A percentile compares a stretch with the other conserved stretches of the same genome.
Evolutionary conservation across 1,140 invertebrate species (phyloP).

Genomic region (Drosophila tristis): DNA sequence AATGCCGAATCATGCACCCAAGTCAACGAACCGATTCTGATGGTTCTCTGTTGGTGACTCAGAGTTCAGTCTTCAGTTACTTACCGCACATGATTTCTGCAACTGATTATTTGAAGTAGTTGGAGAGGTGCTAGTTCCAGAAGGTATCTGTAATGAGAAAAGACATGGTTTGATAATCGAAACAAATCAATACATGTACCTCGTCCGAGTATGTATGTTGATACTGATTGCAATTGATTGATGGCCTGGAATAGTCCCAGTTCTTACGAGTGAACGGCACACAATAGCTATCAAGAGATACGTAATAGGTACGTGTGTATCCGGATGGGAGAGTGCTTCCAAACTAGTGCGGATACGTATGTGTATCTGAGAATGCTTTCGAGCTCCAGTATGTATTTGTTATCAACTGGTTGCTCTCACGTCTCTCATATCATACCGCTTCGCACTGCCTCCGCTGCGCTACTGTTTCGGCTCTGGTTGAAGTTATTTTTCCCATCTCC

Average conservation of each 20-base stretch:
- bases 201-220: neutral
- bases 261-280: too few species aligned
- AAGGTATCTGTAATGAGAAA: constrained; percentile 5
- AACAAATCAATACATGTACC: neutral
- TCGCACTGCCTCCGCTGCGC: constrained; percentile 19
- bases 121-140: too few species aligned
- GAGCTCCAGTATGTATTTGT: constrained; percentile 25
- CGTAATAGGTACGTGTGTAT: too few species aligned
- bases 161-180: too few species aligned
- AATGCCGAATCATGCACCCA: too few species aligned
- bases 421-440: too few species aligned
- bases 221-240: too few species aligned
- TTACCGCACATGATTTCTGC: constrained; percentile 45
- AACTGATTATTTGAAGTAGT: neutral
- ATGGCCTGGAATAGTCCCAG: too few species aligned
- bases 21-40: too few species aligned
- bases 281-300: too few species aligned
- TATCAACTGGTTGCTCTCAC: constrained; percentile 33
- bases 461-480: constrained; percentile 15
- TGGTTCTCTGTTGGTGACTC: neutral
- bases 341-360: too few species aligned
- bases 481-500: constrained; percentile 8
- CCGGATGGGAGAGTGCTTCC: too few species aligned
- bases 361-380: neutral
- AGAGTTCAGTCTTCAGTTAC: neutral